phyloP scores from a whole-genome alignment of 1,140 invertebrate genomes.

The Cydia pomonella region DNA sequence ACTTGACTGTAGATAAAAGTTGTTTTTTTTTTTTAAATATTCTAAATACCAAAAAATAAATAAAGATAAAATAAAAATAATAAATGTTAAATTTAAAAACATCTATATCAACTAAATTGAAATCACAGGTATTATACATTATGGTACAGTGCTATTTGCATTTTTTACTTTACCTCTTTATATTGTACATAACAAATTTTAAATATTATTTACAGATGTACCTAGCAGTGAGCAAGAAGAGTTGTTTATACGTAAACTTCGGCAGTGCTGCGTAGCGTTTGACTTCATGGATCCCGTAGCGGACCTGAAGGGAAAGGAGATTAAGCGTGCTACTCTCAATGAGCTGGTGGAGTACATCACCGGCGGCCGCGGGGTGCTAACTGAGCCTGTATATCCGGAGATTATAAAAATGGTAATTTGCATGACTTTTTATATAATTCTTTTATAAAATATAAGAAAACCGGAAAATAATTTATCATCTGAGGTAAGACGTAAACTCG shows the following conservation, averaged over 20 bases:
- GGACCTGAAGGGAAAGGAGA: conserved; percentile 99
- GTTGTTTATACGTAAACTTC: conserved; percentile 97
- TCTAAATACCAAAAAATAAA: no score
- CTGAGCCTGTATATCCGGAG: conserved; percentile 98
- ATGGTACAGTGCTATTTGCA: no score
- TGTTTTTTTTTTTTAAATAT: no score
- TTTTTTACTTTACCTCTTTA: no score
- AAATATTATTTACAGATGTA: conserved; percentile 88
- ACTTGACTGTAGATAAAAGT: no score
- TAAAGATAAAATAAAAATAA: no score
- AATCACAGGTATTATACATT: no score
- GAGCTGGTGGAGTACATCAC: conserved; percentile 99
- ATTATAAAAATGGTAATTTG: conserved; percentile 95
- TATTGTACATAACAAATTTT: background rate
- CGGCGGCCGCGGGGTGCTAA: conserved; percentile 95
- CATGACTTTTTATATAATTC: conserved; percentile 20
- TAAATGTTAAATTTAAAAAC: no score
- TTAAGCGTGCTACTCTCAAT: conserved; percentile 97
- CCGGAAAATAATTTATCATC: no score
- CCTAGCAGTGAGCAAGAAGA: conserved; percentile 97
- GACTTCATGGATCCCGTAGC: conserved; percentile 99
- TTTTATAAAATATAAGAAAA: background rate
- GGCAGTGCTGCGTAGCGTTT: conserved; percentile 99
- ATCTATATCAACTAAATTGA: no score
- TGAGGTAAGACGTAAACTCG: no score